Percentiles rank a stretch among this genome's conserved stretches.
These are phyloP conservation scores for Microcebus tavaratra DNA, from an alignment of 2,113 vertebrate species.

Conservation along the genomic window DNA sequence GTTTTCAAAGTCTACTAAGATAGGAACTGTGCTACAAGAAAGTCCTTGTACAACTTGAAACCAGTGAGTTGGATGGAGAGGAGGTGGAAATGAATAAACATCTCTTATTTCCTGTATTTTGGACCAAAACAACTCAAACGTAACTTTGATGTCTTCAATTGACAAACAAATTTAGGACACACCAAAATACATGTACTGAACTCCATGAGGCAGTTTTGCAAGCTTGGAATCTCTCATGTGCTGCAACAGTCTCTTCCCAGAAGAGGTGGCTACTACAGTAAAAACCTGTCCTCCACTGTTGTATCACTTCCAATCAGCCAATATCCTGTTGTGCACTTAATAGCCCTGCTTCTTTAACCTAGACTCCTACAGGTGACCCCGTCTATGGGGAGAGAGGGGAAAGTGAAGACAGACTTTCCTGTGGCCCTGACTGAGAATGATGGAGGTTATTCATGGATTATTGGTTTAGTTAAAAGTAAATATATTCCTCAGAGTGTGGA, in stretches of 20 bases:
- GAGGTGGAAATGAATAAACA: neutral
- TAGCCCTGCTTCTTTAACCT: neutral
- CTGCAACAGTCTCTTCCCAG: neutral
- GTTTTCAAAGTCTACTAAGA: neutral
- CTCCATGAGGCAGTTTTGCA: neutral
- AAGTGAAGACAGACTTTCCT: neutral
- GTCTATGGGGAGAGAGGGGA: neutral
- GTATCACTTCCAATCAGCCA: neutral
- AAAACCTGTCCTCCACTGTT: neutral
- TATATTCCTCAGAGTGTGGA: neutral
- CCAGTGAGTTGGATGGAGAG: neutral
- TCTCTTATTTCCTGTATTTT: neutral
- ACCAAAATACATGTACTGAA: neutral
- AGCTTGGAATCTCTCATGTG: neutral
- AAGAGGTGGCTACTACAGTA: neutral
- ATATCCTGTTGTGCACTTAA: neutral
- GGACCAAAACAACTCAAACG: neutral
- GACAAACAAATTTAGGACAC: neutral
- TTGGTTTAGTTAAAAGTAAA: neutral
- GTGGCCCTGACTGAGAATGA: neutral
- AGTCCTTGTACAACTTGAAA: neutral
- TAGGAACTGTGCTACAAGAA: neutral
- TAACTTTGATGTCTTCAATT: neutral
- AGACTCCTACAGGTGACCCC: neutral
- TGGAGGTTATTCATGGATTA: neutral